Conservation (phyloP, 2,888 invertebrate species). For the Sicus ferrugineus region DNA sequence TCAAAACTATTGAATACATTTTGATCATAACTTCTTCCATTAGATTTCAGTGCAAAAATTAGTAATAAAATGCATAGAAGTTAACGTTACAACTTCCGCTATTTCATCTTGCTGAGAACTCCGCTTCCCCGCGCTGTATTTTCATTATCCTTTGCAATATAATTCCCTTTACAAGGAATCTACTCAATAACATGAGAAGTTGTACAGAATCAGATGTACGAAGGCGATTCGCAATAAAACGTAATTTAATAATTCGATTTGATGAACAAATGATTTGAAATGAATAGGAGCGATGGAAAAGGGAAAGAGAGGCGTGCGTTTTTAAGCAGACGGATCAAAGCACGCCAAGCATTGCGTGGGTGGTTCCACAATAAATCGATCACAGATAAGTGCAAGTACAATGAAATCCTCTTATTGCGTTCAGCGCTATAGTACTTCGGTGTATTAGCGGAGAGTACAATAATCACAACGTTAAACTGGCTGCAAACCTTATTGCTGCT, state of each 20-base stretch:
- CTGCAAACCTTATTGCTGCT: background rate
- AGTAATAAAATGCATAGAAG: background rate
- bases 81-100: too few relatives aligned
- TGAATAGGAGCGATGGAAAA: background rate
- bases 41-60: background rate
- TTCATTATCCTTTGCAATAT: too few relatives aligned
- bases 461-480: background rate
- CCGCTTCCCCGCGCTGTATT: too few relatives aligned
- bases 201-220: too few relatives aligned
- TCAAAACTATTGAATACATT: background rate
- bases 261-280: conserved; percentile 23
- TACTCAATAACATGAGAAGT: too few relatives aligned
- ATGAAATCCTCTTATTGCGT: too few relatives aligned
- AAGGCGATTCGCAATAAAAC: conserved; percentile 14
- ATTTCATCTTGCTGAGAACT: too few relatives aligned
- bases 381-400: background rate
- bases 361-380: background rate
- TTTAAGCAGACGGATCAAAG: conserved; percentile 4
- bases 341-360: background rate
- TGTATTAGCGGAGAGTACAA: background rate
- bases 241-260: conserved; percentile 31
- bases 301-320: background rate
- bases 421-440: background rate
- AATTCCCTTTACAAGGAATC: too few relatives aligned
- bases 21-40: background rate